Conservation (phyloP, 2,113 vertebrate species). For the Petromus typicus region DNA sequence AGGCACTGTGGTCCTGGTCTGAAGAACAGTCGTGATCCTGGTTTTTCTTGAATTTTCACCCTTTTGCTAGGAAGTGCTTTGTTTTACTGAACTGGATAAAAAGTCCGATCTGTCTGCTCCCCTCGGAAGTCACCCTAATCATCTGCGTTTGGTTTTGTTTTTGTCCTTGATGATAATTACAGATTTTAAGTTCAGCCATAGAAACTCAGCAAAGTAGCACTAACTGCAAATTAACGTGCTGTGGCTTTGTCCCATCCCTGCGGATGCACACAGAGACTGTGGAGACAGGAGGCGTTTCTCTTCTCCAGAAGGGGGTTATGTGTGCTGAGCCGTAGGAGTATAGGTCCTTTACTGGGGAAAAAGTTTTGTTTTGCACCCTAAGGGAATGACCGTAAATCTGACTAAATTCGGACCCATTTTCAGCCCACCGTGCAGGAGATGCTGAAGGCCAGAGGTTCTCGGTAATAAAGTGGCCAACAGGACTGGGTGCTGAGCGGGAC, state of each 20-base stretch:
- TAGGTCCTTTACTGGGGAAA: neutral
- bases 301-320: neutral
- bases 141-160: neutral
- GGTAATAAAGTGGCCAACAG: neutral
- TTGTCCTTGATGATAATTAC: slow-evolving; percentile 23
- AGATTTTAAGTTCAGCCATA: neutral
- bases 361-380: neutral
- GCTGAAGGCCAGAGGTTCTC: neutral
- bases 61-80: neutral
- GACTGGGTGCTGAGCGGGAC: neutral
- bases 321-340: neutral
- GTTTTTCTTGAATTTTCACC: neutral
- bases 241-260: neutral
- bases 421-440: neutral
- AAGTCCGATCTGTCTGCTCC: neutral
- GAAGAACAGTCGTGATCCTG: neutral
- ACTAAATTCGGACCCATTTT: neutral
- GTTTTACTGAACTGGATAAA: neutral
- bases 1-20: neutral
- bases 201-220: neutral
- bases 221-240: neutral
- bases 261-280: too few relatives aligned
- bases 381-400: neutral
- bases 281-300: neutral
- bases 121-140: neutral